Base-by-base conservation (phyloP, 2,797 vertebrate species). In the Anableps anableps region DNA sequence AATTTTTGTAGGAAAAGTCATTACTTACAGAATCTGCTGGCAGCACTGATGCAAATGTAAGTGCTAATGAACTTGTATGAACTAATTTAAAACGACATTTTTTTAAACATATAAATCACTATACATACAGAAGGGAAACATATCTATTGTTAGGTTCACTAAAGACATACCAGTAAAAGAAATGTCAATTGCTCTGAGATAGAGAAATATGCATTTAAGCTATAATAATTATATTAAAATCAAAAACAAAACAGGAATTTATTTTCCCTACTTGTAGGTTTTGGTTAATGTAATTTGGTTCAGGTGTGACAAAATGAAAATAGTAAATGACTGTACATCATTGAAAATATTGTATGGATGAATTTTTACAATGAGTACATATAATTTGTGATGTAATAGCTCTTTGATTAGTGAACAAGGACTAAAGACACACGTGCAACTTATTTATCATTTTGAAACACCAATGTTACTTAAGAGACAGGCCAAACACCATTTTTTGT, bases 21-120 rank as follows among this genome's bases (percentile, higher is more conserved):
- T 95, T 95, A 93, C 89, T 90, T 94, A 91, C 66, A 88, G 81
- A 85, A 89, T 88, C 64, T 85, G 74, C 45, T 74, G 78, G 77
- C 64, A 66, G 90, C 85, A 85, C 80, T 89, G 79, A 90, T 79
- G 82, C 50, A 88, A 83, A 91, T 91, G 87, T 80, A 81, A 83
- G 76, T 78, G 72, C 83, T 90, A 86, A 88, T 77, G 75, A 79
- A 91, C 83, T 89, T 78, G 60, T 80, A 84, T 62, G 83, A 79
- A 83, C 88, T 81, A 85, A 80, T 77, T 79, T 10, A 79, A 43
- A 91, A 80, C 85, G 48, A 13, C 86, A 86, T 85, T 76, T 82
- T 73, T 83, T 90, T 76, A 17, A 50, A 34, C 13, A 86, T 74
- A 86, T 55, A 79, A n/a, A 43, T 71, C 36, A 68, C 8, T 43